Percentiles rank a stretch among this genome's conserved stretches.
Conservation (phyloP, 35 echinoderm and acorn worm genomes). For the Ophiothrix spiculata region DNA sequence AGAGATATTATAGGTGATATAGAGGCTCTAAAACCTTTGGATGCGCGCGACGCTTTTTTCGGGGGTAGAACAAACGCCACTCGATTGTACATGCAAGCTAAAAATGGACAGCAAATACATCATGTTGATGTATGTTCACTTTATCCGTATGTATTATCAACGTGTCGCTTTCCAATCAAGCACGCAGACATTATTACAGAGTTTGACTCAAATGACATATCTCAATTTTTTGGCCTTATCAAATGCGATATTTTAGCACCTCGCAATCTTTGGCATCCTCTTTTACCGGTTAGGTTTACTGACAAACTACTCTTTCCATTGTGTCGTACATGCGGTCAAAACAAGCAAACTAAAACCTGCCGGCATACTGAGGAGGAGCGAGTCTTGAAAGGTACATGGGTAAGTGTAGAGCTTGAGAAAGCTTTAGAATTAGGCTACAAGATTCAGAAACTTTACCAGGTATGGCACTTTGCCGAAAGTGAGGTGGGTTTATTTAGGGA, state of each 20-base stretch:
- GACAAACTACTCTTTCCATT: conserved; percentile 32
- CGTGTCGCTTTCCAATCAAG: conserved; percentile 2
- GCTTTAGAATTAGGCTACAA: conserved; percentile 50
- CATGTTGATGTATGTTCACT: conserved; percentile 49
- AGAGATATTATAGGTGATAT: too few species aligned
- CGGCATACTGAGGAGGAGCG: conserved; percentile 25
- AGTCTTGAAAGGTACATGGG: conserved; percentile 56
- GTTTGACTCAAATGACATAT: conserved; percentile 31
- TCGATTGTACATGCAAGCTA: conserved; percentile 34
- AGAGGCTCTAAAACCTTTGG: too few species aligned
- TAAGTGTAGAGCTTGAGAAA: conserved; percentile 59
- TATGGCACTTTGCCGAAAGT: conserved; percentile 57
- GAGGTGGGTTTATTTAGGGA: conserved; percentile 39
- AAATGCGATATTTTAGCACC: conserved; percentile 44
- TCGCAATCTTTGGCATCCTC: conserved; percentile 24
- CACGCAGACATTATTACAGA: conserved; percentile 42
- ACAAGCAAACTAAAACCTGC: conserved; percentile 16
- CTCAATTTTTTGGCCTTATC: conserved; percentile 56
- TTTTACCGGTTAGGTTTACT: conserved; percentile 29
- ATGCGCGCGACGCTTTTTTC: conserved; percentile 53
- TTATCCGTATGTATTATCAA: conserved; percentile 27
- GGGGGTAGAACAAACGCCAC: conserved; percentile 64
- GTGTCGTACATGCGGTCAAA: conserved; percentile 34
- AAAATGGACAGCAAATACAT: conserved; percentile 17
- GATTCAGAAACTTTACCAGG: conserved; percentile 39